Percentiles rank a stretch among this genome's conserved stretches.
Conservation (phyloP, 2,797 vertebrate genomes). For the Sebastes nivosus region DNA sequence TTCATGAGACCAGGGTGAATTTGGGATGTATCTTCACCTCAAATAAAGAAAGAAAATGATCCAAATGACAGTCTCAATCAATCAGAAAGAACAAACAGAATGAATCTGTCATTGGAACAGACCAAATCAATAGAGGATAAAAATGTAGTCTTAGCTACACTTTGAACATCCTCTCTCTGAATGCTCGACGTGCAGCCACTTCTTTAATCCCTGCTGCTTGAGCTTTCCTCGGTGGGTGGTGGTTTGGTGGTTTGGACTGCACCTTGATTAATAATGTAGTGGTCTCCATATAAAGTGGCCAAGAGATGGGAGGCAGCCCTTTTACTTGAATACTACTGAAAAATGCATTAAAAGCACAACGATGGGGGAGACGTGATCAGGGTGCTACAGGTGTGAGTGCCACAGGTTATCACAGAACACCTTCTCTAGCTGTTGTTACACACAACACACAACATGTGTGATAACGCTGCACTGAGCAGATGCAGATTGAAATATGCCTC, state of each 20-base stretch:
- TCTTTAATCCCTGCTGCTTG: slow-evolving; percentile 9
- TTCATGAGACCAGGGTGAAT: neutral
- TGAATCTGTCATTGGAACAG: slow-evolving; percentile 1
- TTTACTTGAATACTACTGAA: slow-evolving; percentile 13
- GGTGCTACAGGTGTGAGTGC: neutral
- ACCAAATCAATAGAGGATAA: neutral
- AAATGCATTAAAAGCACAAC: slow-evolving; percentile 29
- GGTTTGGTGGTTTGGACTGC: neutral
- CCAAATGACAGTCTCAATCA: neutral
- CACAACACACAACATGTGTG: neutral
- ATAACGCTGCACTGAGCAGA: neutral
- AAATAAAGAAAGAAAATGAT: neutral
- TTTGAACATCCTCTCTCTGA: neutral
- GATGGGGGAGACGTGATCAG: neutral
- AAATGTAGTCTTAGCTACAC: neutral
- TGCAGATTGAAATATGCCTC: neutral
- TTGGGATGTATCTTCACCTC: neutral
- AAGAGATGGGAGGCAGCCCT: slow-evolving; percentile 12
- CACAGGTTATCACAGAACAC: slow-evolving; percentile 11
- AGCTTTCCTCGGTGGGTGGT: neutral
- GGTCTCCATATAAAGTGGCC: slow-evolving; percentile 12
- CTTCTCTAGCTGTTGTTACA: neutral
- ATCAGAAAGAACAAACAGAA: slow-evolving; percentile 4
- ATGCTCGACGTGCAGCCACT: neutral
- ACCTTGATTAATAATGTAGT: slow-evolving; percentile 55